Evolutionary conservation across 2,797 vertebrate species (phyloP), one percentile per base, ranked within the genome.

Genomic region (Silurus lanzhouensis): DNA sequence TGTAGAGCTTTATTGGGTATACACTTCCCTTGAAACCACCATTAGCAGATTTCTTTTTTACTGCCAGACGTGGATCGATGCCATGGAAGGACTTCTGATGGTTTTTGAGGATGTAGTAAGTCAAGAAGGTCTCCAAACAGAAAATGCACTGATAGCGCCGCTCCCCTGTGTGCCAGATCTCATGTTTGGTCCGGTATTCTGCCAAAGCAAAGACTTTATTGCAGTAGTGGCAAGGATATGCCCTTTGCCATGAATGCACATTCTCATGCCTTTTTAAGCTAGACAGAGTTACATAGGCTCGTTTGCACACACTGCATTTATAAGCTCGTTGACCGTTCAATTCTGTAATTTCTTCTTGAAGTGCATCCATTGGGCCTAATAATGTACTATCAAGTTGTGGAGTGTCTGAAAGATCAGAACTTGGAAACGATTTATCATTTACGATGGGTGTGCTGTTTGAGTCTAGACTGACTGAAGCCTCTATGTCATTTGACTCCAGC

Each of bases 161-260:
- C 87, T 99, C 98, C 19, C 98, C 98, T 0, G 98, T 99, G 91
- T 99, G 98, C 98, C 98, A 99, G 87, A 99, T 96, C 93, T 99
- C 98, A 14, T 99, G 98, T 55, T 99, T 97, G 38, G 98, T 99
- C 72, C 98, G 96, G 88, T 99, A 99, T 91, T 99, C 98, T 0
- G 98, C 98, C 90, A 99, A 90, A 0, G 98, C 98, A 60, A 99
- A 99, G 0, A 99, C 98, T 92, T 99, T 99, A 92, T 97, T 99
- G 93, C 98, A 99, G 84, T 99, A 99, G 92, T 99, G 98, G 85
- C 98, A 99, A 0, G 98, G 98, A 70, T 99, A 99, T 0, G 98
- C 98, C 92, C 97, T 97, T 84, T 97, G 96, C 98, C 98, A 99
- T 0, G 98, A 99, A 90, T 99, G 98, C 79, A 99, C 98, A 20